These are phyloP conservation scores for Aselliscus stoliczkanus DNA, from an alignment of 2,797 vertebrate species.

Conservation along the genomic window DNA sequence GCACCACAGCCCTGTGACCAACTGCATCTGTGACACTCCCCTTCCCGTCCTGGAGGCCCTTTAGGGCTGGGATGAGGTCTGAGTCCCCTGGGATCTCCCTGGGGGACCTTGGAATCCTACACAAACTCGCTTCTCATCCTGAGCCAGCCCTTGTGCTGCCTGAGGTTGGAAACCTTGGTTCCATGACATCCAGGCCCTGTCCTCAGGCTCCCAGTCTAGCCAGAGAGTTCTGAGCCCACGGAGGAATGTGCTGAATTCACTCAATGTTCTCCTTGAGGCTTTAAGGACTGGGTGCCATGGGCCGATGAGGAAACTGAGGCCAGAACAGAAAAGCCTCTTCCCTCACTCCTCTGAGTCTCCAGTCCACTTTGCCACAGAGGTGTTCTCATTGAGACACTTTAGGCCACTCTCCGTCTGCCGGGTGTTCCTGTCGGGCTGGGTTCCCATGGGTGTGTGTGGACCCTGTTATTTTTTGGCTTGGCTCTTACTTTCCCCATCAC, in stretches of 20 bases:
- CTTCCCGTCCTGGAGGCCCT: background rate
- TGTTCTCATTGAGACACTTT: background rate
- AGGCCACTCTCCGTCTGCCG: accelerated
- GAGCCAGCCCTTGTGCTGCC: background rate
- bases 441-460: background rate
- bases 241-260: background rate
- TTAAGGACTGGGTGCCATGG: background rate
- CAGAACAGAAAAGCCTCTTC: too few species aligned
- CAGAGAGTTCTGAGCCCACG: background rate
- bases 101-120: too few species aligned
- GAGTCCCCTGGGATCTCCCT: background rate
- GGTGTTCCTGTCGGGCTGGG: too few species aligned
- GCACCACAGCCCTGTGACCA: background rate
- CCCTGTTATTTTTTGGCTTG: background rate
- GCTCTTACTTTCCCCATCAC: background rate
- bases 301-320: background rate
- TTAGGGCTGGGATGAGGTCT: background rate
- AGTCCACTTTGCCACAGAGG: accelerated
- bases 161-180: background rate
- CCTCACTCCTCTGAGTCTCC: background rate
- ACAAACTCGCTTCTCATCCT: background rate
- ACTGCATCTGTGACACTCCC: background rate
- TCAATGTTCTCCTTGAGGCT: background rate
- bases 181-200: background rate
- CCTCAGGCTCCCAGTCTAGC: background rate